Base-by-base conservation (phyloP, 1,140 invertebrate species). In the Bombus huntii region DNA sequence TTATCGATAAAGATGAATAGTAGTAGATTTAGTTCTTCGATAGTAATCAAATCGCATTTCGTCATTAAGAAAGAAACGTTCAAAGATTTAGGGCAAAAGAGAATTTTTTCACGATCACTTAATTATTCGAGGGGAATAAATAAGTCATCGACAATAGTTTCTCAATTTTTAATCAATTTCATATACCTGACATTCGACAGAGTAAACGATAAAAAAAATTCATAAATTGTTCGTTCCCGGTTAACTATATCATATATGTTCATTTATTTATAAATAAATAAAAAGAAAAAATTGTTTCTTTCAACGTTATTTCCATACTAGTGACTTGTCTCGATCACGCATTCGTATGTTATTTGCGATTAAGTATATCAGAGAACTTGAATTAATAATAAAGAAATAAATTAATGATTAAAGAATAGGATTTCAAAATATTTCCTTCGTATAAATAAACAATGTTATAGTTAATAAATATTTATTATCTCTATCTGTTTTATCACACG, bases 401-500 rank as follows among this genome's bases (percentile, higher is more conserved):
- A 85, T 80, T 80, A 85, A 80, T 22, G 53, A 72, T 62, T 59
- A 71, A 72, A 72, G 53, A 42, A 80, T 80, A 42, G 13, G 53
- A 65, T 79, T 68, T 85, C 31, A 72, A 65, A 80, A 72, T 80
- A 80, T 85, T 59, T 62, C 39, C 57, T 62, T 71, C 53, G 68
- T 70, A 85, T 79, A 85, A 85, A 80, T 80, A 85, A 85, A 85
- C 76, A 37, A 62, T 47, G 66, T 72, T 71, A 57, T 9, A 53
- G 62, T 79, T 47, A 84, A 84, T 84, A 84, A 76, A 79, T 84
- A 66, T 84, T 53, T 34, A 53, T 77, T 74, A 77, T 25, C 47
- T 39, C 37, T 47, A 83, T 79, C 66, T 71, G 81, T 34, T 47
- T 83, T 83, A 83, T 83, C 81, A 83, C 74, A 78, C 81, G 81